phyloP scores from a whole-genome alignment of 2,113 vertebrate genomes.

The Vulpes ferrilata region DNA sequence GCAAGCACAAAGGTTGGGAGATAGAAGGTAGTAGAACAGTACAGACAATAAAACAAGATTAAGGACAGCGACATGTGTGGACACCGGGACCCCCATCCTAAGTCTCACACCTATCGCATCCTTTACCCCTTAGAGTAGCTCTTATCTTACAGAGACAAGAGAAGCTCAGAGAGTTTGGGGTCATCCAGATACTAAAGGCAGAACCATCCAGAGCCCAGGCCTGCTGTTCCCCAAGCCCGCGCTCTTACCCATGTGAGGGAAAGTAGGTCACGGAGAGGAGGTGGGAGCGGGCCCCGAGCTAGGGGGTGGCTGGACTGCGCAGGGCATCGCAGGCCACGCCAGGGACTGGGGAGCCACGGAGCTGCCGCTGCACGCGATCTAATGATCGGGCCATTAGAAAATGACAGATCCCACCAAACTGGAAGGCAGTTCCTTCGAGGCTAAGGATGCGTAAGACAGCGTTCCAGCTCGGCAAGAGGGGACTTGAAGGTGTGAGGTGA shows the following conservation, averaged over 20 bases:
- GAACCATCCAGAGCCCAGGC: not conserved
- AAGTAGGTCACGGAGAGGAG: not conserved
- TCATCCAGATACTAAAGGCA: not conserved
- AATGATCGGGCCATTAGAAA: not conserved
- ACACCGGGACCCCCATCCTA: not conserved
- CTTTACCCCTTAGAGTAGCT: not conserved
- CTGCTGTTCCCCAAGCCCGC: not conserved
- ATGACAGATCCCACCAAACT: not conserved
- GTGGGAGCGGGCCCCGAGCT: too few relatives aligned
- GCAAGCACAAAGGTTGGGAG: not conserved
- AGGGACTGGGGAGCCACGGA: fast-evolving
- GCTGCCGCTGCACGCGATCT: not conserved
- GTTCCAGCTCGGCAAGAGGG: not conserved
- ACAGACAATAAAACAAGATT: not conserved
- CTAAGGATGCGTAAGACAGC: not conserved
- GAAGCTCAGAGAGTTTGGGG: not conserved
- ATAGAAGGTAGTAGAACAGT: not conserved
- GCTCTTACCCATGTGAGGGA: not conserved
- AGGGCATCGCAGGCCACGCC: not conserved
- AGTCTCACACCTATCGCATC: not conserved
- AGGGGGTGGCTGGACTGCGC: fast-evolving
- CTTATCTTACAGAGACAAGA: constrained; percentile 42
- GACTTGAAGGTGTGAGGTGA: not conserved
- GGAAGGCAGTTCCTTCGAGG: not conserved
- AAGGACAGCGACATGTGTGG: not conserved